Conservation (phyloP, 2,888 invertebrate genomes). For the Drosophila falleni region DNA sequence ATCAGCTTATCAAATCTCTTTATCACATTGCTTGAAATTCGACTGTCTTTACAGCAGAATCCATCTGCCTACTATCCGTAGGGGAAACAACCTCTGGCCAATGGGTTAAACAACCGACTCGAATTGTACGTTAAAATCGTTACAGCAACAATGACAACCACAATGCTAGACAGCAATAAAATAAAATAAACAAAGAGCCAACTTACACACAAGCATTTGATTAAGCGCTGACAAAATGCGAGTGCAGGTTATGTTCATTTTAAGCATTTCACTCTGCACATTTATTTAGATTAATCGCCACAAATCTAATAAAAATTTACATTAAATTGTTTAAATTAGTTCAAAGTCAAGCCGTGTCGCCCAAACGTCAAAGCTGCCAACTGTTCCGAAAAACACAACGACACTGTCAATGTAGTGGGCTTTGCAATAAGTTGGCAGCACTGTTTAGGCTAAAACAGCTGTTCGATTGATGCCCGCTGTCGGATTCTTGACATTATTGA, state of each 20-base stretch:
- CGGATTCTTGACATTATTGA: slow-evolving; percentile 9
- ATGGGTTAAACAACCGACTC: slow-evolving; percentile 1
- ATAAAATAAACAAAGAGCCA: slow-evolving; percentile 17
- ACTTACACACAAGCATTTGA: slow-evolving; percentile 23
- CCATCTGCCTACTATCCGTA: background rate
- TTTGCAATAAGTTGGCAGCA: slow-evolving; percentile 37
- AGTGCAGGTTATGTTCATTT: slow-evolving; percentile 23
- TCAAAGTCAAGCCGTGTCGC: slow-evolving; percentile 37
- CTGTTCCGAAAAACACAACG: background rate
- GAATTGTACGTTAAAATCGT: slow-evolving; percentile 11
- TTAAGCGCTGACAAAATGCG: slow-evolving; percentile 17
- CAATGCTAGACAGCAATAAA: slow-evolving; percentile 3
- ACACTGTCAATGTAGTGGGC: background rate
- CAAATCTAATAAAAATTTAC: slow-evolving; percentile 47
- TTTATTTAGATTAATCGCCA: slow-evolving; percentile 29
- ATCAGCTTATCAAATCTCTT: slow-evolving; percentile 46
- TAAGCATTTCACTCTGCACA: slow-evolving; percentile 17
- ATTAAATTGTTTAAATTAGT: slow-evolving; percentile 70
- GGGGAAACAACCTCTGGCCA: background rate
- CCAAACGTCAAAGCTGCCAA: slow-evolving; percentile 24
- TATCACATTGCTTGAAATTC: slow-evolving; percentile 23
- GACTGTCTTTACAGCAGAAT: background rate
- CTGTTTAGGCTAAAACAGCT: slow-evolving; percentile 30
- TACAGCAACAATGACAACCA: slow-evolving; percentile 6
- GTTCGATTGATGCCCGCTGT: slow-evolving; percentile 27